phyloP scores from a whole-genome alignment of 2,888 invertebrate species.

The Gerris lacustris region DNA sequence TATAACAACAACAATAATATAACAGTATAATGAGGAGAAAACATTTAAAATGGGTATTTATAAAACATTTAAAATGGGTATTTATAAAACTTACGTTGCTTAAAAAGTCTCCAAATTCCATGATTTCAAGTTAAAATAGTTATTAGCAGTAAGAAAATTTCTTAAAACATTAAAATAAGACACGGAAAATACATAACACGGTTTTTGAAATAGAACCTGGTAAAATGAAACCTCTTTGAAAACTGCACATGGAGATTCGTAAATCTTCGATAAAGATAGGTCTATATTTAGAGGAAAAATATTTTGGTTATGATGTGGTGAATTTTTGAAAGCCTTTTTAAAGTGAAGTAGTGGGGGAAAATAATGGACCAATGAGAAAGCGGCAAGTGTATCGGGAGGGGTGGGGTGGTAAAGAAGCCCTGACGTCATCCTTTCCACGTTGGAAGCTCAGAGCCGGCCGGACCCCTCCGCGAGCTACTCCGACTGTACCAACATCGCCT shows the following conservation, averaged over 20 bases:
- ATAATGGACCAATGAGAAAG: constrained; percentile 8
- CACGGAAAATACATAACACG: background rate
- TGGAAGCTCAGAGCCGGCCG: constrained; percentile 1
- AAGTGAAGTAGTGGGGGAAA: background rate
- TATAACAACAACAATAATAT: no score
- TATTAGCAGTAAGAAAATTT: no score
- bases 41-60: no score
- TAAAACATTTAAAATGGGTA: no score
- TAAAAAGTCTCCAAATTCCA: constrained; percentile 1
- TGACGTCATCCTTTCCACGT: constrained; percentile 2
- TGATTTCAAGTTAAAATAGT: background rate
- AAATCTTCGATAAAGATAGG: background rate
- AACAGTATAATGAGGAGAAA: no score
- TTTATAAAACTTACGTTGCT: background rate
- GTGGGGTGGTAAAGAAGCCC: background rate
- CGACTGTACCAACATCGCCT: background rate
- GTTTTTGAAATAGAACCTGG: background rate
- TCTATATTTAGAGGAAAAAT: background rate
- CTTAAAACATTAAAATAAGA: no score
- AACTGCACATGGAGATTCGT: background rate
- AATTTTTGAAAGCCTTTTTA: background rate
- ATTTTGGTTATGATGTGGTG: background rate
- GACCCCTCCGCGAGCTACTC: background rate
- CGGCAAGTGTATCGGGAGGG: constrained; percentile 7
- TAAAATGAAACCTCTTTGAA: background rate